phyloP scores from a whole-genome alignment of 2,888 invertebrate genomes.

The Sarcophaga variegata region DNA sequence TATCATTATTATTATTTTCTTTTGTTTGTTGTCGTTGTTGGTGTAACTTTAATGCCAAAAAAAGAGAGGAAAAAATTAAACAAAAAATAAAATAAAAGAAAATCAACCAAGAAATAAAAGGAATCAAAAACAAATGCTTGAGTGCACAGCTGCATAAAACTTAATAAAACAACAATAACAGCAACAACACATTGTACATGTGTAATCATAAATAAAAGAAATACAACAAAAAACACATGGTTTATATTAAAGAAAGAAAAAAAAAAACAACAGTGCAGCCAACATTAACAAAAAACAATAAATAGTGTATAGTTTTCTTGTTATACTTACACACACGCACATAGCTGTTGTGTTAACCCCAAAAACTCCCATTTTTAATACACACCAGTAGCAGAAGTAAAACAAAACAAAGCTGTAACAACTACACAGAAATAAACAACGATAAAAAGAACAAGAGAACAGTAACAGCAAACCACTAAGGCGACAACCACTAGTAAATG shows the following conservation, averaged over 20 bases:
- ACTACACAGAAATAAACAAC: background rate
- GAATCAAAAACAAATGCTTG: slow-evolving; percentile 71
- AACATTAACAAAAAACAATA: background rate
- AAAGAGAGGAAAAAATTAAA: background rate
- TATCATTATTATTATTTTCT: background rate
- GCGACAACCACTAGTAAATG: slow-evolving; percentile 38
- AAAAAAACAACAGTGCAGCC: background rate
- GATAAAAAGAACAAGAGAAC: slow-evolving; percentile 2
- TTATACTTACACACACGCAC: background rate
- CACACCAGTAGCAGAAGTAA: slow-evolving; percentile 31
- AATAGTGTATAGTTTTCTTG: background rate
- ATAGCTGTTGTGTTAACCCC: slow-evolving; percentile 51
- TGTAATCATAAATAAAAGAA: slow-evolving; percentile 18
- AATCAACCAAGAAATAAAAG: background rate
- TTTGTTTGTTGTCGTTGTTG: background rate
- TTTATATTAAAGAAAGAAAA: background rate
- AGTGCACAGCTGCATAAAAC: slow-evolving; percentile 71
- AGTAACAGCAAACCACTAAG: slow-evolving; percentile 38
- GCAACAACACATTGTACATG: background rate
- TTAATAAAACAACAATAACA: slow-evolving; percentile 27
- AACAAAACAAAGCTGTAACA: slow-evolving; percentile 5
- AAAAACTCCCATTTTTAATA: slow-evolving; percentile 52
- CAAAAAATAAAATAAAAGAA: background rate
- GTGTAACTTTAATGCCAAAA: background rate
- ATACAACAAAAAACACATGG: background rate